Percentiles rank a stretch among this genome's conserved stretches.
Evolutionary conservation across 2,113 vertebrate species (phyloP).

Genomic region (Maccullochella peelii): DNA sequence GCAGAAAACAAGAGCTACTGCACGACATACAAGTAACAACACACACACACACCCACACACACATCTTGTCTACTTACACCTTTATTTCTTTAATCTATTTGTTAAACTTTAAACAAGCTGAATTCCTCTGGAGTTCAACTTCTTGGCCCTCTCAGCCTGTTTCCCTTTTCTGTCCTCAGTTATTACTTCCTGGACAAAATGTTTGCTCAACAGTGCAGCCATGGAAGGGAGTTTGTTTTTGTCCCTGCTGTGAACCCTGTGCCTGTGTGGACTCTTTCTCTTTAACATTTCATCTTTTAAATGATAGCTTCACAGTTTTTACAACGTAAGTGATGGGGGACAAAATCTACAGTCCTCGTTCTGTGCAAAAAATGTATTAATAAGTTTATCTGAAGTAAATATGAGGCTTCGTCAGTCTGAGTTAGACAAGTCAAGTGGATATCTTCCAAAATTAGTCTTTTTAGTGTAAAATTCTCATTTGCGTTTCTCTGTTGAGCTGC

Average conservation of each 20-base stretch:
- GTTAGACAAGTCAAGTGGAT: neutral
- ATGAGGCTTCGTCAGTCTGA: neutral
- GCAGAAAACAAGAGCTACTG: conserved; percentile 95
- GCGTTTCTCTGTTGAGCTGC: neutral
- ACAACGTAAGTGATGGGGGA: neutral
- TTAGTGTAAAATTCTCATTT: too few relatives aligned
- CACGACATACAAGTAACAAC: conserved; percentile 93
- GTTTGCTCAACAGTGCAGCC: neutral
- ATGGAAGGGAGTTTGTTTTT: conserved; percentile 28
- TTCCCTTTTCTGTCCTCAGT: conserved; percentile 7
- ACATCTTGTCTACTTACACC: neutral
- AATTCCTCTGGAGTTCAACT: conserved; percentile 5
- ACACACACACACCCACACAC: conserved; percentile 3
- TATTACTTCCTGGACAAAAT: neutral
- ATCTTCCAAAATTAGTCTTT: neutral
- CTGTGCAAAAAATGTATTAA: neutral
- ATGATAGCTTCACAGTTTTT: neutral
- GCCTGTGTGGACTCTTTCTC: conserved; percentile 13
- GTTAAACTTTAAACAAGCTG: neutral
- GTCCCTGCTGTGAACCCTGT: conserved; percentile 16
- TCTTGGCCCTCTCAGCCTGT: neutral
- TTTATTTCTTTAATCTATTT: neutral
- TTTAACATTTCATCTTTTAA: neutral
- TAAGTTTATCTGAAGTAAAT: neutral
- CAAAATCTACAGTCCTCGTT: neutral